phyloP scores from a whole-genome alignment of 2,888 invertebrate species.

The Odontothrips loti region DNA sequence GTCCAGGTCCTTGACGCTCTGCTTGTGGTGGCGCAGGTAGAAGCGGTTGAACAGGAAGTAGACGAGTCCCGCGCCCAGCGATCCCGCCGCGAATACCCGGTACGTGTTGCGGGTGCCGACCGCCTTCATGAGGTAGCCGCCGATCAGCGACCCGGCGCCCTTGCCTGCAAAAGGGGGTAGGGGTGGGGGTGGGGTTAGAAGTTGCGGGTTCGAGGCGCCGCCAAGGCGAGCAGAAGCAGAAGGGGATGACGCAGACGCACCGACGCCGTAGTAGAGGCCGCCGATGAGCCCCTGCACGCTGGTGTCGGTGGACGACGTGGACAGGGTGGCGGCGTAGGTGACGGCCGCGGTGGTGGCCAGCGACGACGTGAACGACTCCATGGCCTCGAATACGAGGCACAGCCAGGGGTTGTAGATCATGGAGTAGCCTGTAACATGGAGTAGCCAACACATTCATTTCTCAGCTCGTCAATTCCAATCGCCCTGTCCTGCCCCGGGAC shows the following conservation, averaged over 20 bases:
- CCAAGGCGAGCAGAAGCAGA: no score
- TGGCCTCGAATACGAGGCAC: constrained; percentile 68
- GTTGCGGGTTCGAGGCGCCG: no score
- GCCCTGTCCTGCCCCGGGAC: no score
- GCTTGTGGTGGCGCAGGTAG: constrained; percentile 41
- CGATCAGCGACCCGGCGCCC: constrained; percentile 69
- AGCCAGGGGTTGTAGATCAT: constrained; percentile 72
- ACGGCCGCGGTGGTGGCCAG: constrained; percentile 72
- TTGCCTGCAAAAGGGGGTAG: constrained; percentile 56
- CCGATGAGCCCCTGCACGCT: constrained; percentile 72
- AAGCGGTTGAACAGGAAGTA: constrained; percentile 64
- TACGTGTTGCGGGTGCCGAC: constrained; percentile 69
- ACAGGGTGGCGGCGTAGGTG: constrained; percentile 69
- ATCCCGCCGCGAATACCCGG: constrained; percentile 62
- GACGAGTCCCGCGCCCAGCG: constrained; percentile 59
- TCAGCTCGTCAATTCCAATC: not conserved
- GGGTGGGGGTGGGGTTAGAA: no score
- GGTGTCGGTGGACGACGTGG: constrained; percentile 68
- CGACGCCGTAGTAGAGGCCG: constrained; percentile 76
- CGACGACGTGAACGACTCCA: constrained; percentile 72
- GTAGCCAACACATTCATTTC: not conserved
- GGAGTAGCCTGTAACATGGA: constrained; percentile 58
- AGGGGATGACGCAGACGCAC: constrained; percentile 50
- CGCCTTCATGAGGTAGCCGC: constrained; percentile 68
- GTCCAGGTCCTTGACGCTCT: constrained; percentile 35